Evolutionary conservation across 2,113 vertebrate species (phyloP), one percentile per base, ranked within the genome.

Genomic region (Dolichotis patagonum): DNA sequence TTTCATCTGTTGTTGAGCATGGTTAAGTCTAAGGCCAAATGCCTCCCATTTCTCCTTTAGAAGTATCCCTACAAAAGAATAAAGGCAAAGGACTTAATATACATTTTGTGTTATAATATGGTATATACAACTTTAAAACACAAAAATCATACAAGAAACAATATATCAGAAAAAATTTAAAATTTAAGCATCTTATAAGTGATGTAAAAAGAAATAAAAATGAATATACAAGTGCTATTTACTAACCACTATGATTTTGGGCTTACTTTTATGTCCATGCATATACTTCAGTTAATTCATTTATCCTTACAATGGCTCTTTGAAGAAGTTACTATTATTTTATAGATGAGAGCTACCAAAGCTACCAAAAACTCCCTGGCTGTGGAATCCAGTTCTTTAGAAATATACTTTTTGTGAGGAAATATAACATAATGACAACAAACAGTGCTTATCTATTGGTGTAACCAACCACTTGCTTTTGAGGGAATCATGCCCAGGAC

Each of bases 1-100:
- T 96, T 99, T 99, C 98, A 99, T 99, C 98, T 99, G 99, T 88
- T 99, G 99, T 97, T 99, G 99, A 49, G 99, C 99, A 96, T 99
- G 99, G 96, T 95, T 99, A 82, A 99, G 98, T 97, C 99, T 99
- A 81, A 99, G 97, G 85, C 99, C 99, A 98, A 99, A 98, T 0
- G 98, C 98, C 97, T 99, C 99, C 99, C 99, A 99, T 92, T 99
- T 99, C 89, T 99, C 99, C 98, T 98, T 99, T 92, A 99, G 97
- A n/a, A 98, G 97, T 12, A 98, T 98, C 17, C 98, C 99, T 99
- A 95, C 58, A 98, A 94, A 90, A 28, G 96, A 97, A 97, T 89
- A 87, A 84, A 88, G 16, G 52, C 19, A 56, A 56, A 60, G 22
- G 88, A 84, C 65, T 56, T 52, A 88, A 84, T 13, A 92, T 2